These are phyloP conservation scores for Rhodophaea formosa DNA, from an alignment of 2,888 invertebrate genomes.

Conservation along the genomic window DNA sequence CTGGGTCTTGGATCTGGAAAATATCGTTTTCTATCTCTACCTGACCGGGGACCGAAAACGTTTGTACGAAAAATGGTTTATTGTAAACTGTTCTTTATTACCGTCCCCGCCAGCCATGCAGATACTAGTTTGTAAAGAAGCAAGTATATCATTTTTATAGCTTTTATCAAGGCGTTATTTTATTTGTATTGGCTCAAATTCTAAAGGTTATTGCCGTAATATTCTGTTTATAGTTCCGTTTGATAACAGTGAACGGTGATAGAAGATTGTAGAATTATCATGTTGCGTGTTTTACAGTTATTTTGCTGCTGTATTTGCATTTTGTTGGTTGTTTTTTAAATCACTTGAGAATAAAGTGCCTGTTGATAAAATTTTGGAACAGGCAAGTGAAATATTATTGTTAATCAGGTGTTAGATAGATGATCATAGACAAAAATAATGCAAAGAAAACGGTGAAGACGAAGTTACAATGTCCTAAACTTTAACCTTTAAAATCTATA, in stretches of 20 bases:
- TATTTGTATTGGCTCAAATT: conserved; percentile 29
- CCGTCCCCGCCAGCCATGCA: conserved; percentile 22
- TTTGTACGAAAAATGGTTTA: no score
- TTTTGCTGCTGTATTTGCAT: neutral
- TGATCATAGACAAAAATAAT: no score
- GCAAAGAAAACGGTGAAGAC: no score
- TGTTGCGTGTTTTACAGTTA: neutral
- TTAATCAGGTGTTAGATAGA: no score
- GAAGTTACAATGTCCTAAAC: no score
- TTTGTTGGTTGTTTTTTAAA: no score
- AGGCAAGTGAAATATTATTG: no score
- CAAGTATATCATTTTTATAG: conserved; percentile 22
- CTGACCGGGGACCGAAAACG: neutral
- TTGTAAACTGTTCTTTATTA: neutral
- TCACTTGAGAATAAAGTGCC: no score
- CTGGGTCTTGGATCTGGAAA: no score
- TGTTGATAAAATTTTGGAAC: no score
- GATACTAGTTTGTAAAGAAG: conserved; percentile 27
- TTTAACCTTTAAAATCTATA: no score
- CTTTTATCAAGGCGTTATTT: conserved; percentile 16
- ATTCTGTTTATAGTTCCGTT: conserved; percentile 32
- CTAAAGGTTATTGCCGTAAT: conserved; percentile 27
- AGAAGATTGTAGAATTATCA: conserved; percentile 18
- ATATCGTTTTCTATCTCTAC: neutral
- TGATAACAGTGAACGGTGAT: conserved; percentile 24